These are phyloP conservation scores for Patiria pectinifera DNA, from an alignment of 53 echinoderm and acorn worm species.

Conservation along the genomic window DNA sequence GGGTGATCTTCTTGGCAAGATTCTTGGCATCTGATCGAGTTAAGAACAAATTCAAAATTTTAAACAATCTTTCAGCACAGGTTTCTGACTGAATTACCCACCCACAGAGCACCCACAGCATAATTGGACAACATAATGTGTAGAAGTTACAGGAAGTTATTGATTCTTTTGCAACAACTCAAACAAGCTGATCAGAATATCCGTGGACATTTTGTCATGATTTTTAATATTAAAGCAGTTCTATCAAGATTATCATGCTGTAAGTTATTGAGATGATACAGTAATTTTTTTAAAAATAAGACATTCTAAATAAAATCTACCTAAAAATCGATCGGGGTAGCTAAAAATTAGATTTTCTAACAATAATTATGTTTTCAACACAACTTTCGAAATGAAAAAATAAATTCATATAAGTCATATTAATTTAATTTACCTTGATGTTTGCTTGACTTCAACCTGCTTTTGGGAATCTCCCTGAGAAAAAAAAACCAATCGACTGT, in stretches of 20 bases:
- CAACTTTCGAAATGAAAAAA: background rate
- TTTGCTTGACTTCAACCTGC: background rate
- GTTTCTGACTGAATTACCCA: too few relatives aligned
- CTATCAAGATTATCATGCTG: too few relatives aligned
- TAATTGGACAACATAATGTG: too few relatives aligned
- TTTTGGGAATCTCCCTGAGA: background rate
- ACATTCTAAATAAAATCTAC: background rate
- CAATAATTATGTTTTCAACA: background rate
- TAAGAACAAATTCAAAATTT: background rate
- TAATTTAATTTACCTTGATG: background rate
- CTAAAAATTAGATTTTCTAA: background rate
- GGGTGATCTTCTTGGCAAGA: conserved; percentile 84
- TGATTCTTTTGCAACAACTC: too few relatives aligned
- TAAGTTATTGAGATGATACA: too few relatives aligned
- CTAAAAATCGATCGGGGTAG: background rate
- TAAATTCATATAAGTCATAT: background rate
- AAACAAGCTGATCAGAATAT: too few relatives aligned
- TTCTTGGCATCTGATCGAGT: conserved; percentile 62
- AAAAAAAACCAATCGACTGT: background rate
- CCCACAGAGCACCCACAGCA: too few relatives aligned
- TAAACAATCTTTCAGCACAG: background rate
- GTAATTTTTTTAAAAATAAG: background rate
- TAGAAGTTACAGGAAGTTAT: too few relatives aligned
- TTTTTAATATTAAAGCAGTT: too few relatives aligned
- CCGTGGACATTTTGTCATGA: too few relatives aligned